Evolutionary conservation across 30 jellyfish, hydroid and myxozoan species (phyloP), one percentile per base, ranked within the genome.

Genomic region (Clytia hemisphaerica): DNA sequence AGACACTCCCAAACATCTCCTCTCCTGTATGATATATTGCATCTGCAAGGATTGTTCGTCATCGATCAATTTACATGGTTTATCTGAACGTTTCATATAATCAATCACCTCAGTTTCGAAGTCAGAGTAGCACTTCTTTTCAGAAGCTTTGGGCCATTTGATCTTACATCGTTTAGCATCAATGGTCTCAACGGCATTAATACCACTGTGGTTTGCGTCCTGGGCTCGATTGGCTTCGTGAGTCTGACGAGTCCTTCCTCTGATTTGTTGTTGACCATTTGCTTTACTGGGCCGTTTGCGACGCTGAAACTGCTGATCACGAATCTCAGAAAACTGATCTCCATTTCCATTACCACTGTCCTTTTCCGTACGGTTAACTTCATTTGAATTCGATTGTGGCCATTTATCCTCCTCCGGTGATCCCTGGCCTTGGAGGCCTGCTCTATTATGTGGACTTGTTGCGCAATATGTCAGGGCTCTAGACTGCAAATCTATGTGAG

Each of bases 351-450:
- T 15, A 15, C 25, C 66, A 25, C 25, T 51, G 66, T 51, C 66
- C 66, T 51, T 51, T 51, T 51, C 66, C 66, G 25, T 51, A 15
- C 66, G 35, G 66, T 15, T 51, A 15, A 25, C 66, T 51, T 51
- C 66, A 51, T 15, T 33, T 25, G 18, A 33, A 51, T 51, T 51
- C 66, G 26, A 15, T 25, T 25, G 18, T 51, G 25, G 25, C 66
- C 25, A 33, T 51, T 10, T 51, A 51, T 51, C 25, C 66, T 19
- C 66, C 66, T 33, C 25, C 66, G 66, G 66, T 51, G 66, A 33
- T 51, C 66, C 66, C 26, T 33, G 66, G 66, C 25, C 25, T 51
- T 51, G 66, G 25, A 33, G 66, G 66, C 66, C 18, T 51, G 66
- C 25, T 51, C 25, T 33, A 15, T 33, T 51, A 51, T 15, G 35